Evolutionary conservation across 1,140 invertebrate genomes (phyloP), one percentile per base, ranked within the genome.

Genomic region (Drosophila bipectinata): DNA sequence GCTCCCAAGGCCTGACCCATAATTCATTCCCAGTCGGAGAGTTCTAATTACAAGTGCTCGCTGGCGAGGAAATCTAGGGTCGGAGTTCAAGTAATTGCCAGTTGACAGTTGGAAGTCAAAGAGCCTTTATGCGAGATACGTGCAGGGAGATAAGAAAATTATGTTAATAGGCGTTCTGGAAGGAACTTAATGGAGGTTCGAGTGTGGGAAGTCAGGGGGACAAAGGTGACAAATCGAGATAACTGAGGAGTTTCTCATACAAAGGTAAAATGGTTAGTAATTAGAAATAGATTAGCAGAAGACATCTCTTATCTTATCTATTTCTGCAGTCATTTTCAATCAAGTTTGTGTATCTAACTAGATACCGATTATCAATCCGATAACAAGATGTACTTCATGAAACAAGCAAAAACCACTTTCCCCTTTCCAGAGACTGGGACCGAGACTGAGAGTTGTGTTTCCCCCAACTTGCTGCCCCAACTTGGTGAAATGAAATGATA

Each of bases 41-140:
- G 63, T 55, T 56, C 63, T 69, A 69, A 69, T 69, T 69, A 49
- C 66, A 44, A 10, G 41, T 12, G 28, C 32, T 18, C 30, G 21
- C 41, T 24, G 7, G 34, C 51, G 49, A 44, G 10, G 26, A 60
- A 54, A 60, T 74, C 77, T 55, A 24, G 24, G 71, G 83, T 75
- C 81, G 78, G 55, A 78, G 81, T 75, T 87, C 78, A 79, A 30
- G 78, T 87, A 87, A 87, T 87, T 87, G 83, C 47, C 47, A 51
- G 54, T 53, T 75, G 82, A 75, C 82, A 87, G 62, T 67, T 67
- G 53, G 44, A 64, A 82, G 78, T 72, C 83, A 75, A 69, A 47
- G 82, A 82, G 87, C 82, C 82, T 79, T 87, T 82, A 72, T 59
- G 48, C 15, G 54, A 15, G 72, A 67, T 58, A 21, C 14, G 53